Conservation (phyloP, 2,797 vertebrate species). For the Galagoides demidoff region DNA sequence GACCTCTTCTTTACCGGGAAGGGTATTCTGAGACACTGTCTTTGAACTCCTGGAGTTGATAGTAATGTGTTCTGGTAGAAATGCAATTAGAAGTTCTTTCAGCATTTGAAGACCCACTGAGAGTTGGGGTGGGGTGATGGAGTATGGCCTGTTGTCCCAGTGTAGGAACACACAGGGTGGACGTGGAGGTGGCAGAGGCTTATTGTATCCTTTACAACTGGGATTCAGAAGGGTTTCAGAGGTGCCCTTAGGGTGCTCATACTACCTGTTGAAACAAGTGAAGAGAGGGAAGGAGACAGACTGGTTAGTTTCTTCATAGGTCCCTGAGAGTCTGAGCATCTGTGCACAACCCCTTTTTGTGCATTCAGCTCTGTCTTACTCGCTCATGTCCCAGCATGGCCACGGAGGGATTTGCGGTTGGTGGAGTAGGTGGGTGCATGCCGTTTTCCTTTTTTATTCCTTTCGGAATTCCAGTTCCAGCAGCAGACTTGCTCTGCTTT, state of each 20-base stretch:
- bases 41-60: background rate
- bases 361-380: background rate
- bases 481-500: background rate
- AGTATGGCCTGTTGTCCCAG: background rate
- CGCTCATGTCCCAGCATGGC: background rate
- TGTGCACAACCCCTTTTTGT: rapidly evolving
- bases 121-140: background rate
- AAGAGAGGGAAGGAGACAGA: background rate
- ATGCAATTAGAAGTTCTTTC: background rate
- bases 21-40: background rate
- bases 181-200: background rate
- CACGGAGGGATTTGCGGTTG: background rate
- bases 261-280: constrained; percentile 75
- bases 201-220: background rate
- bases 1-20: background rate
- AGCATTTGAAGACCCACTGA: background rate
- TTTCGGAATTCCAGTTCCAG: background rate
- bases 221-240: background rate
- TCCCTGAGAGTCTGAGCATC: background rate
- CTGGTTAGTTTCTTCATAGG: background rate
- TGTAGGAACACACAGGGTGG: background rate
- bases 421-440: background rate
- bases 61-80: background rate
- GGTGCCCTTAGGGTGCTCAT: background rate
- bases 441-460: background rate